These are phyloP conservation scores for Pollenia amentaria DNA, from an alignment of 2,888 invertebrate species.

Conservation along the genomic window DNA sequence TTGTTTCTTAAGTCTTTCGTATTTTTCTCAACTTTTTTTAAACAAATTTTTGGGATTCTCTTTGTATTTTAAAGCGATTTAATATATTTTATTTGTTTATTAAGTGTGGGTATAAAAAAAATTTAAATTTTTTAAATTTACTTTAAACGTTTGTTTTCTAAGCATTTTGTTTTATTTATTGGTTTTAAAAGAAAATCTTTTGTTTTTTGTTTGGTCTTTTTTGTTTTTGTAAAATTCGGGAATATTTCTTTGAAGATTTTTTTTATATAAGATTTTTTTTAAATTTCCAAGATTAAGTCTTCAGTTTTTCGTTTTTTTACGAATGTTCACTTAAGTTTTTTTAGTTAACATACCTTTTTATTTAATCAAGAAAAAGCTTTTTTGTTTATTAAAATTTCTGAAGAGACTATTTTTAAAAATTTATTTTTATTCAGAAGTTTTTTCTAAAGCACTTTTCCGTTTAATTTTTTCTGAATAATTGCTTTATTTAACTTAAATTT, in stretches of 20 bases:
- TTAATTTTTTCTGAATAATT: neutral
- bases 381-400: neutral
- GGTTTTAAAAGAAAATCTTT: too few species aligned
- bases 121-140: neutral
- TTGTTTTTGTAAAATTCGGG: neutral
- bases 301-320: too few species aligned
- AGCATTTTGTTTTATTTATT: constrained; percentile 15
- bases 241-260: neutral
- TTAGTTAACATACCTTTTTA: constrained; percentile 58
- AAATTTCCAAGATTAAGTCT: too few species aligned
- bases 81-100: neutral
- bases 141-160: neutral
- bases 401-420: neutral
- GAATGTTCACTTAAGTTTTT: neutral
- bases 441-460: constrained; percentile 3
- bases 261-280: neutral
- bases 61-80: neutral
- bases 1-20: constrained; percentile 77
- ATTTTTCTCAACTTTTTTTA: neutral
- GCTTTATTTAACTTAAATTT: neutral
- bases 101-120: too few species aligned
- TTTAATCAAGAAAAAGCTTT: constrained; percentile 1
- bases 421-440: neutral
- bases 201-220: too few species aligned
- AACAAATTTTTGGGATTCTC: neutral